Percentiles rank a stretch among this genome's conserved stretches.
Conservation (phyloP, 1,140 invertebrate genomes). For the Aphaenogaster floridana region DNA sequence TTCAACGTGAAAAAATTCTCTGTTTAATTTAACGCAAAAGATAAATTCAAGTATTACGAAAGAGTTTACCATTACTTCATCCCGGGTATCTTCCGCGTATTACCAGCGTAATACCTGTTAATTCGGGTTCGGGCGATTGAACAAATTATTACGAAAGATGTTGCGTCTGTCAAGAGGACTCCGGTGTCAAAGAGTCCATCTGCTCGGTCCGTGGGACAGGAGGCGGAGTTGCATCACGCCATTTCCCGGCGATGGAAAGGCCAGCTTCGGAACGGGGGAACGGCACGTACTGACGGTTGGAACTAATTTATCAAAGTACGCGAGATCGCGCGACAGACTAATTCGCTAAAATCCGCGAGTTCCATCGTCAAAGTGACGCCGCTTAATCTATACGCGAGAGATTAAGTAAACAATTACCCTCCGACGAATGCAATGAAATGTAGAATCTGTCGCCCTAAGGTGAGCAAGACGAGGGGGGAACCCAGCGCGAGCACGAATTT, state of each 20-base stretch:
- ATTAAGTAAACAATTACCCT: background rate
- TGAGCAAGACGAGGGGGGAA: slow-evolving; percentile 76
- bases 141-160: slow-evolving; percentile 56
- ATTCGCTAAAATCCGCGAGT: slow-evolving; percentile 19
- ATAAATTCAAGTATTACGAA: slow-evolving; percentile 8
- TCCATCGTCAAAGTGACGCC: background rate
- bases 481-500: slow-evolving; percentile 78
- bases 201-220: background rate
- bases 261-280: slow-evolving; percentile 30
- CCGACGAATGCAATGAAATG: background rate
- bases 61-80: background rate
- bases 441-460: slow-evolving; percentile 52
- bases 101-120: background rate
- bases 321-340: slow-evolving; percentile 26
- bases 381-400: background rate
- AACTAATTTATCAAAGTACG: slow-evolving; percentile 68
- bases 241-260: background rate
- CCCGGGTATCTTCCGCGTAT: background rate
- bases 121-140: background rate
- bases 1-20: slow-evolving; percentile 58
- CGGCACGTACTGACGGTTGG: slow-evolving; percentile 68
- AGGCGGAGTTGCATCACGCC: slow-evolving; percentile 1
- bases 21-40: background rate
- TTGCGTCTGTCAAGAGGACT: slow-evolving; percentile 3
- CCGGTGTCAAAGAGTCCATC: background rate